Percentiles rank a stretch among this genome's conserved stretches.
Evolutionary conservation across 2,888 invertebrate genomes (phyloP).

Genomic region (Miltochrista miniata): DNA sequence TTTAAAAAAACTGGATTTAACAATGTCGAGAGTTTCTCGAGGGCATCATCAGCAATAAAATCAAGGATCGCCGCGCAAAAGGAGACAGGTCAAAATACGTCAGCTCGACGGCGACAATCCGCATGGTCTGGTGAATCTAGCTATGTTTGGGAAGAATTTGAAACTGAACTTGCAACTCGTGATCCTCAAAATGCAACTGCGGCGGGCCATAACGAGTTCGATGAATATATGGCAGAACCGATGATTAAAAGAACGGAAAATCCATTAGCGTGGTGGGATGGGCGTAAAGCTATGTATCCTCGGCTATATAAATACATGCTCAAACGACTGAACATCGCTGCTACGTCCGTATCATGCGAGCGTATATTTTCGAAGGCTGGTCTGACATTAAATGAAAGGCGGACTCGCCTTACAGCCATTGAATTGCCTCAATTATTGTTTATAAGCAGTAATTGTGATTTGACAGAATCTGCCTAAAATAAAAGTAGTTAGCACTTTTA

Average conservation of each 20-base stretch:
- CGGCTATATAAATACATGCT: constrained; percentile 3
- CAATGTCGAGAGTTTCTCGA: constrained; percentile 9
- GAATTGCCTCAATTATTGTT: too few species aligned
- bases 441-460: too few species aligned
- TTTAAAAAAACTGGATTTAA: constrained; percentile 7
- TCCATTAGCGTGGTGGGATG: constrained; percentile 10
- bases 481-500: too few species aligned
- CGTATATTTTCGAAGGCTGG: too few species aligned
- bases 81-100: not conserved
- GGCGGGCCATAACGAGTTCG: constrained; percentile 25
- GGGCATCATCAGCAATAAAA: constrained; percentile 16
- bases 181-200: constrained; percentile 22
- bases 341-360: too few species aligned
- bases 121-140: constrained; percentile 2
- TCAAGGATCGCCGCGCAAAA: not conserved
- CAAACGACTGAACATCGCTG: constrained; percentile 5
- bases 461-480: too few species aligned
- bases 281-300: constrained; percentile 4
- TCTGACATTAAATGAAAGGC: too few species aligned
- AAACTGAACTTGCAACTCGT: constrained; percentile 14
- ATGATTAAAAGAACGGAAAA: constrained; percentile 14
- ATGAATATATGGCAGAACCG: constrained; percentile 25
- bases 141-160: constrained; percentile 26
- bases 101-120: not conserved
- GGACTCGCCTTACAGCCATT: too few species aligned